A percentile compares a stretch with the other conserved stretches of the same genome.
These are phyloP conservation scores for Prunella himalayana DNA, from an alignment of 2,113 vertebrate species.

Conservation along the genomic window DNA sequence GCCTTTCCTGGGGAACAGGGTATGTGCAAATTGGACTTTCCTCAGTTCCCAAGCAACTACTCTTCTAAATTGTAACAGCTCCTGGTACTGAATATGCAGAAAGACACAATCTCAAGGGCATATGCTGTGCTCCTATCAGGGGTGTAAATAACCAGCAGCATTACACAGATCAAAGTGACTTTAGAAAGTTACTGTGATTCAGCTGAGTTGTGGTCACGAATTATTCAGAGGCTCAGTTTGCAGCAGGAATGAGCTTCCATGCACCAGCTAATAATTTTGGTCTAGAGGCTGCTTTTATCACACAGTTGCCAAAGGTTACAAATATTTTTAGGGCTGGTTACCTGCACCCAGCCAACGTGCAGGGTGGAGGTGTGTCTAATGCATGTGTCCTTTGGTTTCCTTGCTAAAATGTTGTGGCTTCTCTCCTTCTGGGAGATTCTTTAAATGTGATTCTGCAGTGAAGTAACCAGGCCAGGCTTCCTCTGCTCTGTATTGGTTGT, in stretches of 20 bases:
- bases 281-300: background rate
- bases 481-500: background rate
- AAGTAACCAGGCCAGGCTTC: background rate
- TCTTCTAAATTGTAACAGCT: background rate
- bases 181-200: background rate
- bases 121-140: background rate
- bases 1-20: background rate
- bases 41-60: background rate
- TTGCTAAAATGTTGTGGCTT: background rate
- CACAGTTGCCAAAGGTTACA: background rate
- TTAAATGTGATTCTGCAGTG: background rate
- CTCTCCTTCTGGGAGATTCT: background rate
- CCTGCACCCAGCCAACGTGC: rapidly evolving
- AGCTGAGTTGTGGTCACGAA: background rate
- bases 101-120: background rate
- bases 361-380: no score
- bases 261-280: background rate
- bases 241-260: background rate
- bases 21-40: background rate
- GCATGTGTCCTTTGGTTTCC: rapidly evolving
- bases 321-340: background rate
- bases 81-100: background rate
- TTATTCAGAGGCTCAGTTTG: background rate
- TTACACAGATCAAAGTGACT: background rate
- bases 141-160: background rate